Percentiles rank a stretch among this genome's conserved stretches.
phyloP scores from a whole-genome alignment of 2,113 vertebrate genomes.

The Neolamprologus kungweensis region DNA sequence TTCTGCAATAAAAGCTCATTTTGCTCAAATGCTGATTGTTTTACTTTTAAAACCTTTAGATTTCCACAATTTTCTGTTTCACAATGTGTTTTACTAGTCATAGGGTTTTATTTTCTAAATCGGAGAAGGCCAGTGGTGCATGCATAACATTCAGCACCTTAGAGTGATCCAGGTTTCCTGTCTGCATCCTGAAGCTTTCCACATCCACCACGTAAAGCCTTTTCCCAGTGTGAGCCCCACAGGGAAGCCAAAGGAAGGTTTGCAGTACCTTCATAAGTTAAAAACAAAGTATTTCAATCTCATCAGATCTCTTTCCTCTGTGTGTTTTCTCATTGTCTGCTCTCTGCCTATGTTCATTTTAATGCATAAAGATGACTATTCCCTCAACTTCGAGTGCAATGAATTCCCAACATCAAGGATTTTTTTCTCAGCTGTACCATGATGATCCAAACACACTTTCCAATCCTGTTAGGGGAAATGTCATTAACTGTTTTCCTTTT shows the following conservation, averaged over 20 bases:
- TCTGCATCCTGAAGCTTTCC: background rate
- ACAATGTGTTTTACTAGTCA: slow-evolving; percentile 5
- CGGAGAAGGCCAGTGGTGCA: too few relatives aligned
- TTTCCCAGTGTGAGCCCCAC: background rate
- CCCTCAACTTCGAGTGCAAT: background rate
- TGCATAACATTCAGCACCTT: background rate
- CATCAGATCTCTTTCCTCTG: background rate
- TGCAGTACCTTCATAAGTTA: background rate
- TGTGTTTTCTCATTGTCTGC: background rate
- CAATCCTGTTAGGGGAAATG: slow-evolving; percentile 7
- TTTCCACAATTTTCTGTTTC: background rate
- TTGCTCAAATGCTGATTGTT: background rate
- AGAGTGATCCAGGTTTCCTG: background rate
- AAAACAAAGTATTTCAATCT: background rate
- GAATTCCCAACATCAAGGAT: background rate
- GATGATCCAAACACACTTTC: background rate
- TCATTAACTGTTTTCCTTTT: slow-evolving; percentile 11
- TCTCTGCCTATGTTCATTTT: background rate
- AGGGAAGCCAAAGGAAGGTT: background rate
- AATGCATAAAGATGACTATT: background rate
- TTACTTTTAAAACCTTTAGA: background rate
- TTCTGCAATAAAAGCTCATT: background rate
- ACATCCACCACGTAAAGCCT: background rate
- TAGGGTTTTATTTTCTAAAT: background rate
- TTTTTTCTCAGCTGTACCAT: background rate